Conservation (phyloP, 2,113 vertebrate genomes). For the Daphoenositta chrysoptera region DNA sequence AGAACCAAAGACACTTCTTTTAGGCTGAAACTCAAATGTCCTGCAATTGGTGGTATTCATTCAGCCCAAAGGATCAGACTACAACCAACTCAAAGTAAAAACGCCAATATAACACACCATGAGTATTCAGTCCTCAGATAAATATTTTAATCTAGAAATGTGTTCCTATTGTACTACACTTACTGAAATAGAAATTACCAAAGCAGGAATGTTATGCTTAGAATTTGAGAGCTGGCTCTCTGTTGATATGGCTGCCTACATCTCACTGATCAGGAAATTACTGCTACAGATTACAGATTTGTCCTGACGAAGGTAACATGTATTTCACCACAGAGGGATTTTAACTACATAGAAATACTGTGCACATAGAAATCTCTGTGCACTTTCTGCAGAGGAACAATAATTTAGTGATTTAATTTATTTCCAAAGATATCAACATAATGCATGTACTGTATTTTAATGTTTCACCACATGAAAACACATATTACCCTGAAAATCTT, state of each 20-base stretch:
- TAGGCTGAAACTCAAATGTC: not conserved
- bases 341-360: no score
- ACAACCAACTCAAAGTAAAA: not conserved
- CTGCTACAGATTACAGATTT: not conserved
- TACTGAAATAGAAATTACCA: not conserved
- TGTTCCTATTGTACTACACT: not conserved
- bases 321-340: not conserved
- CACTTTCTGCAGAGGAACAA: not conserved
- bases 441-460: not conserved
- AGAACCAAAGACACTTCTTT: not conserved
- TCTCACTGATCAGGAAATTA: not conserved
- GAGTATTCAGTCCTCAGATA: not conserved
- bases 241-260: not conserved
- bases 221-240: not conserved
- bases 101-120: not conserved
- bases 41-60: not conserved
- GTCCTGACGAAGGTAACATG: not conserved
- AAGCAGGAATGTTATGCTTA: not conserved
- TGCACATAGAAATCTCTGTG: not conserved
- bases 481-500: not conserved
- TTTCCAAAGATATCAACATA: not conserved
- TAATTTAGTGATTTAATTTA: not conserved
- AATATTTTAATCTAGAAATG: not conserved
- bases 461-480: not conserved
- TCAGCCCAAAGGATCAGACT: not conserved